Base-by-base conservation (phyloP, 2,113 vertebrate species). In the Drymodes brunneopygia region DNA sequence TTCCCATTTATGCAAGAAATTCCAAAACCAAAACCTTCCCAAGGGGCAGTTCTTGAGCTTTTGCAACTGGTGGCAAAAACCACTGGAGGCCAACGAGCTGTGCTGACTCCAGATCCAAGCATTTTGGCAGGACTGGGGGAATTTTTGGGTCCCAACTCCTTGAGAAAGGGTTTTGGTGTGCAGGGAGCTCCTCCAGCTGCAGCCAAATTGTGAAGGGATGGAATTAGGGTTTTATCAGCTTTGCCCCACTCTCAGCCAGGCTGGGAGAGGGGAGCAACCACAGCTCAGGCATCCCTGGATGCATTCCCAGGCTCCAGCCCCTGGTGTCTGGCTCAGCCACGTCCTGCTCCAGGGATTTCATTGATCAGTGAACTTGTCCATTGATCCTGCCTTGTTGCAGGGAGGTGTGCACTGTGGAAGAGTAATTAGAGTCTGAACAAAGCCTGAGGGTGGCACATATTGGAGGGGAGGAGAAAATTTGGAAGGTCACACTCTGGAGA, bases 111-210 rank as follows among this genome's bases (percentile, higher is more conserved):
- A 4, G 44, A 61, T 11, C 66, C 50, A 13, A 53, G 23, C 2
- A 0, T 60, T 61, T 16, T 14, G 73, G 72, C 25, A 31, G 72
- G 42, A 53, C 54, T 31, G 6, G 4, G 50, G 67, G 80, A 70
- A 53, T 31, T 29, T 50, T 51, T 7, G 48, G 48, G 35, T 27
- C 11, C 14, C 2, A 3, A 2, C 5, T n/a, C 35, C 20, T 40
- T 2, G 28, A 65, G 45, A 6, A 0, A 3, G 14, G 22, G 2
- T 42, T 66, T 70, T 0, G 14, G 81, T 4, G 33, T 3, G 1
- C 36, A 33, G 45, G 45, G 58, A 92, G 64, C 84, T 54, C 47
- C 33, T 50, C 24, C 9, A 36, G 79, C 53, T 85, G 73, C 35
- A 75, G 53, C 27, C 50, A 23, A 25, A 28, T 54, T 0, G 2